phyloP scores from a whole-genome alignment of 2,888 invertebrate species.

The Scelioninae gen. 1 region DNA sequence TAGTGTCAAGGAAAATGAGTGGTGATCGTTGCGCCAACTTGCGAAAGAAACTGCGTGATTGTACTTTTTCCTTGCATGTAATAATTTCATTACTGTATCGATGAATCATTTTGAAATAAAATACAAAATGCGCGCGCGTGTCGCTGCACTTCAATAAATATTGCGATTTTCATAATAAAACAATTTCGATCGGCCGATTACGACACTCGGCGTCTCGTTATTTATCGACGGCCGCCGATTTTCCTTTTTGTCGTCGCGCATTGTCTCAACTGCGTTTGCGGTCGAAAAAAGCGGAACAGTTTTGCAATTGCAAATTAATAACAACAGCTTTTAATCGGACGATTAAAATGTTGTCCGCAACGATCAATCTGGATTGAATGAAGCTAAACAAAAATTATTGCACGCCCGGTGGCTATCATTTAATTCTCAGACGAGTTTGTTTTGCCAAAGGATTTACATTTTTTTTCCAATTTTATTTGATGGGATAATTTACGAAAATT shows the following conservation, averaged over 20 bases:
- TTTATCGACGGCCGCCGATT: constrained; percentile 45
- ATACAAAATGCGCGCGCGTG: constrained; percentile 55
- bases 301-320: constrained; percentile 55
- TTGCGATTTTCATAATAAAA: constrained; percentile 59
- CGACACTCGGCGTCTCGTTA: constrained; percentile 34
- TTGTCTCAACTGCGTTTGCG: constrained; percentile 18
- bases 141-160: constrained; percentile 55
- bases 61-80: constrained; percentile 70
- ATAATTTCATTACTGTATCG: constrained; percentile 68
- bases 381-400: not conserved
- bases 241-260: constrained; percentile 45
- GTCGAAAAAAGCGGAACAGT: no score
- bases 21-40: constrained; percentile 68
- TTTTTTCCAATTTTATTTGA: no score
- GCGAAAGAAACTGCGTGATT: constrained; percentile 70
- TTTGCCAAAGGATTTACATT: no score
- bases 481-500: no score
- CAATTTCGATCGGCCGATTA: constrained; percentile 48
- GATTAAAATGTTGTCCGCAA: constrained; percentile 33
- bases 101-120: constrained; percentile 67
- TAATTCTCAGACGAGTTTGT: no score
- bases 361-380: not conserved
- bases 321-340: constrained; percentile 17
- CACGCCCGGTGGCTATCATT: no score
- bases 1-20: constrained; percentile 72